Evolutionary conservation across 2,113 vertebrate species (phyloP).

Genomic region (Alexandromys fortis): DNA sequence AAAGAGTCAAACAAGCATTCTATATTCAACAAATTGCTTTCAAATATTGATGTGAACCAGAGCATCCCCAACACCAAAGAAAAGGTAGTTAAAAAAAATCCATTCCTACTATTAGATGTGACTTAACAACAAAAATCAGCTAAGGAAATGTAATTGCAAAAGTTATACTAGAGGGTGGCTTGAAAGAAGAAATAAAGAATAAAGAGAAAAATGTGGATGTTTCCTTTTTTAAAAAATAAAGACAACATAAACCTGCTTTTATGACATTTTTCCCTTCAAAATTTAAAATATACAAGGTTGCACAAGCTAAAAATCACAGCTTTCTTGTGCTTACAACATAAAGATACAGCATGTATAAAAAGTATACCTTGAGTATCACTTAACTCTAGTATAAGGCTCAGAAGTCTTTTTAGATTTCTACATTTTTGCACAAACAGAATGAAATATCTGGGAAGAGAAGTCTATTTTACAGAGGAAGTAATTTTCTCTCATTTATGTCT

Average conservation of each 20-base stretch:
- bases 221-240: neutral
- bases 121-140: constrained; percentile 42
- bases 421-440: neutral
- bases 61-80: neutral
- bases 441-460: too few relatives aligned
- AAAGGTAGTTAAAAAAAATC: neutral
- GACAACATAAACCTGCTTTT: neutral
- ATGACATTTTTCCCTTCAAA: neutral
- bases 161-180: neutral
- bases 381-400: too few relatives aligned
- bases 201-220: neutral
- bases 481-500: neutral
- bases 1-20: neutral
- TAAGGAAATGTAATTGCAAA: constrained; percentile 14
- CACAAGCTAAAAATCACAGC: neutral
- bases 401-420: neutral
- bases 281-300: neutral
- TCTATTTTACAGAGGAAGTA: neutral
- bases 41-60: neutral
- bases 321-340: neutral
- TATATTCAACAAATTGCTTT: neutral
- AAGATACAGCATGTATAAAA: neutral
- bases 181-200: neutral
- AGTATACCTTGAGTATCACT: neutral
- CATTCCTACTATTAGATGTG: neutral